A percentile compares a stretch with the other conserved stretches of the same genome.
Evolutionary conservation across 1,140 invertebrate species (phyloP).

Genomic region (Camponotus floridanus): DNA sequence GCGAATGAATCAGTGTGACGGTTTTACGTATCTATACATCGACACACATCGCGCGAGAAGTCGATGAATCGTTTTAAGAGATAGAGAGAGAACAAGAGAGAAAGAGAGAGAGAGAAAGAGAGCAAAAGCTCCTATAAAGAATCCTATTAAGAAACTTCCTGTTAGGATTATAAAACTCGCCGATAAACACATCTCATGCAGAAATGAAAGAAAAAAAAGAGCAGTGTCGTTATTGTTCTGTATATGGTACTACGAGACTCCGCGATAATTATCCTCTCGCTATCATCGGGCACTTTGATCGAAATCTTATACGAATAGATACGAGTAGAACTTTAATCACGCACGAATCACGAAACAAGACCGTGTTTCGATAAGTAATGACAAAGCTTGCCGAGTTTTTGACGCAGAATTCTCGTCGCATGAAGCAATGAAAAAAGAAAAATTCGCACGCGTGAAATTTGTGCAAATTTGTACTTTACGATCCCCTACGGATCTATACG

Average conservation of each 20-base stretch:
- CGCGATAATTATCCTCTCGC: constrained; percentile 44
- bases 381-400: background rate
- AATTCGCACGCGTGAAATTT: background rate
- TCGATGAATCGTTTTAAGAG: constrained; percentile 27
- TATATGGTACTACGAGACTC: constrained; percentile 3
- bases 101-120: background rate
- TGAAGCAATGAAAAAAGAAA: background rate
- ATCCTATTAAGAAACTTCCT: constrained; percentile 50
- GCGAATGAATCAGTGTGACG: constrained; percentile 71
- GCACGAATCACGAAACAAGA: constrained; percentile 44
- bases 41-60: constrained; percentile 7
- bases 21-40: constrained; percentile 32
- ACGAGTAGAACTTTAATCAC: constrained; percentile 54
- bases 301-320: constrained; percentile 55
- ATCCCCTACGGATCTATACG: constrained; percentile 14
- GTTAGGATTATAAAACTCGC: constrained; percentile 33
- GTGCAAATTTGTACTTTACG: constrained; percentile 43
- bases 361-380: constrained; percentile 55
- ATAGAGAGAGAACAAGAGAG: background rate
- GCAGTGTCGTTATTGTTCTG: constrained; percentile 22
- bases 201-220: background rate
- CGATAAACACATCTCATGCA: constrained; percentile 21
- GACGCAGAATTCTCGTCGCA: background rate
- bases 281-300: constrained; percentile 41
- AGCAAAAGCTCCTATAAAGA: constrained; percentile 34